phyloP scores from a whole-genome alignment of 35 echinoderm and acorn worm species.

The Diadema setosum region DNA sequence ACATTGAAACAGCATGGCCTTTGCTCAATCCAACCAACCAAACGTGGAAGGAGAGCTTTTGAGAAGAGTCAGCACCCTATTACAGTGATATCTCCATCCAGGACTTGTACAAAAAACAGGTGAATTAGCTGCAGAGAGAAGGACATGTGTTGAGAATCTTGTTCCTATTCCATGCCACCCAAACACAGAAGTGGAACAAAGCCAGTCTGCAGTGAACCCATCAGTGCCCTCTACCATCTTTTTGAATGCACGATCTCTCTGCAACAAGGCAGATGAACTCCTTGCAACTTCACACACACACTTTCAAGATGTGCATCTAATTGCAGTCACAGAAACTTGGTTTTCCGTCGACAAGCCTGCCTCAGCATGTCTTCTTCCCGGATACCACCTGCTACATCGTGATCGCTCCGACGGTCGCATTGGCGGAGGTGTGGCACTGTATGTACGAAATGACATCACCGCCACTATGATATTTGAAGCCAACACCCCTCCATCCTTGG shows the following conservation, averaged over 20 bases:
- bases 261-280: not conserved
- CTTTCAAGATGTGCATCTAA: not conserved
- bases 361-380: not conserved
- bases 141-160: too few species aligned
- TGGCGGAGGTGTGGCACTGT: constrained; percentile 1
- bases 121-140: too few species aligned
- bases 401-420: not conserved
- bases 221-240: not conserved
- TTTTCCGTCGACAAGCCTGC: not conserved
- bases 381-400: not conserved
- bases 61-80: too few species aligned
- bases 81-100: too few species aligned
- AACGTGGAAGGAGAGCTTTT: too few species aligned
- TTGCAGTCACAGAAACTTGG: constrained; percentile 9
- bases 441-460: not conserved
- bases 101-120: too few species aligned
- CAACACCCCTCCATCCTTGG: not conserved
- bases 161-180: too few species aligned
- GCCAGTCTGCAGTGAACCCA: too few species aligned
- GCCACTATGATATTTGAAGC: not conserved
- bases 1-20: too few species aligned
- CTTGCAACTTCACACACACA: not conserved
- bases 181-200: too few species aligned
- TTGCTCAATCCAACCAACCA: too few species aligned
- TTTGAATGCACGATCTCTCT: not conserved